Evolutionary conservation across 2,113 vertebrate species (phyloP), one percentile per base, ranked within the genome.

Genomic region (Pyxicephalus adspersus): DNA sequence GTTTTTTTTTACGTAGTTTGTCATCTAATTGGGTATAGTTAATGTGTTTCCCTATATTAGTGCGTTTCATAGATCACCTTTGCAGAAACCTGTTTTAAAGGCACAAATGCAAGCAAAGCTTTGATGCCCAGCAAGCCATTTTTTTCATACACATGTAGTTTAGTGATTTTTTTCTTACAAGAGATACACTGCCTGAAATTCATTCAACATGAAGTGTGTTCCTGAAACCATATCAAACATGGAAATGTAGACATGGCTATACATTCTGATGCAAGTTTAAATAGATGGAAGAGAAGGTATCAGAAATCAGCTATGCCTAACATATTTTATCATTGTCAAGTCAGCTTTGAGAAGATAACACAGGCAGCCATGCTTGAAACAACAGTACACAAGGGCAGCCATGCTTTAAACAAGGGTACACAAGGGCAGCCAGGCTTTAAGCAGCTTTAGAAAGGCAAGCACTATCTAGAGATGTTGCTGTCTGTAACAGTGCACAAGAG

Each of bases 11-110:
- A 20, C 20, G 79, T 81, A 81, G 84, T 89, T 87, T 87, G 89
- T 90, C 85, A 86, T 85, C 79, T 89, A 52, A 87, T 74, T 79
- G 74, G 58, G 51, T 89, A 88, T 64, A 87, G 66, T 86, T 87
- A 64, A 51, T 73, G 79, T 81, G 25, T 82, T 25, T 20, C 25
- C 22, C 86, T 88, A 85, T 83, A 80, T n/a, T 84, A 66, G 58
- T 61, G 55, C 81, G 76, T 65, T 87, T 76, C 72, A 79, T 76
- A 84, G 83, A 68, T 73, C 83, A 77, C 83, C 85, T 17, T 76
- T 84, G 45, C 66, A 83, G 74, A 84, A 85, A 19, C 73, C 51
- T 61, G 70, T 82, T 45, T n/a, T 83, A 34, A 68, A 83, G 83
- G 85, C 84, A 86, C 83, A 81, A 83, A 60, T 74, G 76, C 76